phyloP scores from a whole-genome alignment of 2,113 vertebrate genomes.

The Eolophus roseicapilla region DNA sequence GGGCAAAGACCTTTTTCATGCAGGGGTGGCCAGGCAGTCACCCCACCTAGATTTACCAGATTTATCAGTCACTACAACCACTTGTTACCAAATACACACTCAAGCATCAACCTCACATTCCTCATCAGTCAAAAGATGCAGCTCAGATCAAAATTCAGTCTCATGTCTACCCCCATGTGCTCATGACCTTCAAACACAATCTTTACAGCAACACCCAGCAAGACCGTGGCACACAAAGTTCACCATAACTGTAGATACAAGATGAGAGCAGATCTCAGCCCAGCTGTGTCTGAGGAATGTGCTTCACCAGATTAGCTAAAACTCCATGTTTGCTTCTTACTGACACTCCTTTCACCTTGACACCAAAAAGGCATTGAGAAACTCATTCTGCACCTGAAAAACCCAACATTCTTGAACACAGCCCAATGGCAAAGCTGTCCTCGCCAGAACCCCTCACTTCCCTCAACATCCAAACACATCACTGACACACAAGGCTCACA shows the following conservation, averaged over 20 bases:
- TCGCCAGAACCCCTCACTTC: fast-evolving
- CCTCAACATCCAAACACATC: background rate
- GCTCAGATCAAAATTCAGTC: background rate
- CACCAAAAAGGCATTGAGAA: fast-evolving
- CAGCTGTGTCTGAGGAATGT: background rate
- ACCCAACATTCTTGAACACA: fast-evolving
- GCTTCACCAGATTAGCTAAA: background rate
- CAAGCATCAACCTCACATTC: background rate
- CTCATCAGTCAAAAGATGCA: background rate
- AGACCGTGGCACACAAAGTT: fast-evolving
- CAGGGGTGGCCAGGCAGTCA: background rate
- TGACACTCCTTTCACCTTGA: background rate
- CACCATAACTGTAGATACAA: background rate
- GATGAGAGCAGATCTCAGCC: background rate
- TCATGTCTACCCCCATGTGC: background rate
- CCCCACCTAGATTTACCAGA: background rate
- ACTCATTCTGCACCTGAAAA: background rate
- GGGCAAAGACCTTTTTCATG: background rate
- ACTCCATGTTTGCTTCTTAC: fast-evolving
- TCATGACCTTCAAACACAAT: background rate
- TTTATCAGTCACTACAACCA: background rate
- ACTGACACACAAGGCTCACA: fast-evolving
- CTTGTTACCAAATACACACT: background rate
- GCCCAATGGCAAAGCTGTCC: background rate
- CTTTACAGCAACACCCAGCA: background rate